A percentile compares a stretch with the other conserved stretches of the same genome.
phyloP scores from a whole-genome alignment of 1,140 invertebrate genomes.

The Pogonognathellus flavescens region DNA sequence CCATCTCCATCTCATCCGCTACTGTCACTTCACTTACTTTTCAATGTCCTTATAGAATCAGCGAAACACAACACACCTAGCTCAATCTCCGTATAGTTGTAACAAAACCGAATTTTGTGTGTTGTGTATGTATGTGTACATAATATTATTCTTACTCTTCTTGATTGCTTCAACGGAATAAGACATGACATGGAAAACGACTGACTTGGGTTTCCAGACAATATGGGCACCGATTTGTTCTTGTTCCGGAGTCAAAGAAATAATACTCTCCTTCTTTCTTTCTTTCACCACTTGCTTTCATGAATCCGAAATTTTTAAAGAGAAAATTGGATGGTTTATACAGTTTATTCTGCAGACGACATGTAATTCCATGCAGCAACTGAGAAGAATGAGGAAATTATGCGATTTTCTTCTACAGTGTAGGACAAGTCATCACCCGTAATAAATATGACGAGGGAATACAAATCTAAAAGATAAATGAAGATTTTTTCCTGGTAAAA shows the following conservation, averaged over 20 bases:
- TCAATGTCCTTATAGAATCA: background rate
- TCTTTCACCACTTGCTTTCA: background rate
- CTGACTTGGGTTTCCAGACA: slow-evolving; percentile 36
- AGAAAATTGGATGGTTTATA: background rate
- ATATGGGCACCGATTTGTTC: slow-evolving; percentile 45
- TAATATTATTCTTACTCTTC: slow-evolving; percentile 26
- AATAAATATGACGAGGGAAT: too few relatives aligned
- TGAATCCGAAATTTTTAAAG: slow-evolving; percentile 19
- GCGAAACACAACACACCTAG: background rate
- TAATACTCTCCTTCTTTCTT: too few relatives aligned
- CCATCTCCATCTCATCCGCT: slow-evolving; percentile 24
- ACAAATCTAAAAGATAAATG: too few relatives aligned
- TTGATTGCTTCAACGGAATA: slow-evolving; percentile 11
- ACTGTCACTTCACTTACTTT: slow-evolving; percentile 6
- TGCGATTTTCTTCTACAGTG: background rate
- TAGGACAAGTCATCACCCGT: background rate
- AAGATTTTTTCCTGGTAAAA: too few relatives aligned
- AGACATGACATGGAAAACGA: slow-evolving; percentile 46
- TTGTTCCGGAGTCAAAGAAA: slow-evolving; percentile 24
- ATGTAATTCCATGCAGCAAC: background rate
- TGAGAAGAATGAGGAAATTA: background rate
- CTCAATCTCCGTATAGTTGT: background rate
- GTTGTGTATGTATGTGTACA: background rate
- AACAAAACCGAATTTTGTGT: background rate
- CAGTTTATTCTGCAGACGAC: background rate